Percentiles rank a stretch among this genome's conserved stretches.
Conservation (phyloP, 2,113 vertebrate species). For the Pygoscelis adeliae region DNA sequence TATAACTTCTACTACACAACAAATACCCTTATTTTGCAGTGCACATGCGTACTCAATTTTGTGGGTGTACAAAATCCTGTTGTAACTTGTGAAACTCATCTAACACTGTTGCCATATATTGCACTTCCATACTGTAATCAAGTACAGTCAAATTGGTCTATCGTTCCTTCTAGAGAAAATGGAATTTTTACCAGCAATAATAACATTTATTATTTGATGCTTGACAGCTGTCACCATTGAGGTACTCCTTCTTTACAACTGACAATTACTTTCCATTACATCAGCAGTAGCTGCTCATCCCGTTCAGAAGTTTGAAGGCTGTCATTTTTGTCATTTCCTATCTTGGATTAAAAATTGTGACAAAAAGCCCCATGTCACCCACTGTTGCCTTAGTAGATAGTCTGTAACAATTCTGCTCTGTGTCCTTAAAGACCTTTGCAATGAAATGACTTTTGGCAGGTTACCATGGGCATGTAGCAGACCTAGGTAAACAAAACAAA, state of each 20-base stretch:
- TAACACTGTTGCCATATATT: neutral
- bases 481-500: neutral
- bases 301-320: neutral
- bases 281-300: neutral
- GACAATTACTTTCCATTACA: neutral
- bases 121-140: neutral
- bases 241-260: neutral
- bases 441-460: neutral
- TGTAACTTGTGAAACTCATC: neutral
- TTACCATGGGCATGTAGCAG: neutral
- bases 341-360: neutral
- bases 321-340: neutral
- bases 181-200: neutral
- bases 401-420: neutral
- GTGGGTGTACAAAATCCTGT: fast-evolving
- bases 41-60: neutral
- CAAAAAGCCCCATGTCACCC: neutral
- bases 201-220: neutral
- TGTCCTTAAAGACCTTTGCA: neutral
- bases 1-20: neutral
- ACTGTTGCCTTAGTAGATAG: neutral
- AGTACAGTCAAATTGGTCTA: neutral
- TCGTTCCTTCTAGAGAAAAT: neutral
- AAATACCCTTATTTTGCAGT: neutral
- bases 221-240: neutral